Percentiles rank a stretch among this genome's conserved stretches.
phyloP scores from a whole-genome alignment of 2,888 invertebrate species.

The Eupithecia pulchellata region DNA sequence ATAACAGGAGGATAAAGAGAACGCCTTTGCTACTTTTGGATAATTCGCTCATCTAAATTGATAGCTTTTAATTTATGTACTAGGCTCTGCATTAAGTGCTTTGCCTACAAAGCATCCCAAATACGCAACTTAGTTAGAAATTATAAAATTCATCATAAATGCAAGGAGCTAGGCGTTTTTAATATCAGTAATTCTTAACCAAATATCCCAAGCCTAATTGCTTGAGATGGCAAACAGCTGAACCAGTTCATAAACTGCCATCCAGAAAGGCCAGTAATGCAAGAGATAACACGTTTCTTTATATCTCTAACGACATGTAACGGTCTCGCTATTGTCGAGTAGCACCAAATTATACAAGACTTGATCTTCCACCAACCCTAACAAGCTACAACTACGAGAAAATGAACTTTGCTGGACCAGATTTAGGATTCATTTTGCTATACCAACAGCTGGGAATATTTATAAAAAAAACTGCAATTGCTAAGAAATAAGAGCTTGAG shows the following conservation, averaged over 20 bases:
- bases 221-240: background rate
- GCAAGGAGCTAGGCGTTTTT: background rate
- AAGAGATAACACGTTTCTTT: conserved; percentile 44
- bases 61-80: no score
- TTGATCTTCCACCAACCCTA: conserved; percentile 57
- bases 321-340: conserved; percentile 66
- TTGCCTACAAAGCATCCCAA: background rate
- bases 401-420: background rate
- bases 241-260: background rate
- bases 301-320: conserved; percentile 61
- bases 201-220: background rate
- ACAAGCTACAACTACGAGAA: background rate
- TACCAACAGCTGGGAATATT: background rate
- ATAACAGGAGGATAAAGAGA: background rate
- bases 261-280: conserved; percentile 28
- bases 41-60: background rate
- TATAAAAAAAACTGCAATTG: conserved; percentile 7
- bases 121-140: background rate
- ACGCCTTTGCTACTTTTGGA: background rate
- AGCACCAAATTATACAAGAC: conserved; percentile 57
- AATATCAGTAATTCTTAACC: background rate
- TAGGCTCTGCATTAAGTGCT: no score
- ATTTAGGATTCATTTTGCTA: conserved; percentile 27
- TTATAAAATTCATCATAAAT: background rate
- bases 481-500: conserved; percentile 26